Evolutionary conservation across 2,797 vertebrate genomes (phyloP).

Genomic region (Poliocrania exsul): DNA sequence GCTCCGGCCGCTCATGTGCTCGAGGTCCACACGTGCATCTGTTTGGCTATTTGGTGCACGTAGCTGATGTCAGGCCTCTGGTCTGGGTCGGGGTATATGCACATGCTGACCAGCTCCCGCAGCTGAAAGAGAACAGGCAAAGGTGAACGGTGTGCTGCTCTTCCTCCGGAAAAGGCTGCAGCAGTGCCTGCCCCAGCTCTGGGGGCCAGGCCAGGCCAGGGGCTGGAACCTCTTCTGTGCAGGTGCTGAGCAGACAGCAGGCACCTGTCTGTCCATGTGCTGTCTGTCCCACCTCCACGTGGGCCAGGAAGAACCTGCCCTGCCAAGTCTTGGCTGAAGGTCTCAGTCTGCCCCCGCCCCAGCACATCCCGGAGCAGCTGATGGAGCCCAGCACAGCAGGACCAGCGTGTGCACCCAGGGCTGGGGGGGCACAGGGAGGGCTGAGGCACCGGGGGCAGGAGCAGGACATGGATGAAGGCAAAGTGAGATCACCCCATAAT

Average conservation of each 20-base stretch:
- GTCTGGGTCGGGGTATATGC: slow-evolving; percentile 89
- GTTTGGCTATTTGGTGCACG: slow-evolving; percentile 89
- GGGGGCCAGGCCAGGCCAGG: rapidly evolving
- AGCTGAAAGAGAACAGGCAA: slow-evolving; percentile 73
- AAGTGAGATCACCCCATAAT: rapidly evolving
- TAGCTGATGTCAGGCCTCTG: slow-evolving; percentile 90
- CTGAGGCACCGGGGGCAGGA: rapidly evolving
- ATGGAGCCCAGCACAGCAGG: background rate
- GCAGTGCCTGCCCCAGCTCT: rapidly evolving
- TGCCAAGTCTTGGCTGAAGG: background rate
- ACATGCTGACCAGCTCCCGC: slow-evolving; percentile 90
- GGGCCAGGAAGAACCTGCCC: background rate
- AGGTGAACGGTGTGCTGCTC: rapidly evolving
- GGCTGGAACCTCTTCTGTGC: rapidly evolving
- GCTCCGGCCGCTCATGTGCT: slow-evolving; percentile 79
- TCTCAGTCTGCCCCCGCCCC: rapidly evolving
- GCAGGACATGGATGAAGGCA: background rate
- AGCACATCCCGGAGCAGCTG: rapidly evolving
- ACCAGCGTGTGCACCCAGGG: background rate
- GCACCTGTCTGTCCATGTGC: background rate
- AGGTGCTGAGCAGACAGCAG: background rate
- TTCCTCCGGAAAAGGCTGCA: rapidly evolving
- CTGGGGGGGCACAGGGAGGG: background rate
- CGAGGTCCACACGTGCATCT: slow-evolving; percentile 91
- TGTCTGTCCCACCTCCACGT: rapidly evolving